A percentile compares a stretch with the other conserved stretches of the same genome.
Conservation (phyloP, 2,797 vertebrate species). For the Tadarida brasiliensis region DNA sequence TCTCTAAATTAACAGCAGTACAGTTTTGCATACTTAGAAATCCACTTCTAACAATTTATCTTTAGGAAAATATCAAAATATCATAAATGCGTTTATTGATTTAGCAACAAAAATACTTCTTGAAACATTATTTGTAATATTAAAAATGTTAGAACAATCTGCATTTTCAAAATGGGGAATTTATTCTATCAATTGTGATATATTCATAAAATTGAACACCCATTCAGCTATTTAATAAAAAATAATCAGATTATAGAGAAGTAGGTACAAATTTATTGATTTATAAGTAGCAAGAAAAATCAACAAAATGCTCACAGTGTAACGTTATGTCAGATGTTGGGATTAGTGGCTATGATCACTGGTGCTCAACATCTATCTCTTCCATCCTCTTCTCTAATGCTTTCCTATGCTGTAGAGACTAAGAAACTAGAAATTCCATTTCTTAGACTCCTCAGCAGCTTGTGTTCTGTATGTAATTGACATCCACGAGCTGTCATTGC, state of each 20-base stretch:
- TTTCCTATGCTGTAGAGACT: not conserved
- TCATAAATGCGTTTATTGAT: not conserved
- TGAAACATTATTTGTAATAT: not conserved
- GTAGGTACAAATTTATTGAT: not conserved
- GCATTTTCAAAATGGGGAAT: not conserved
- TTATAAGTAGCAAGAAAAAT: not conserved
- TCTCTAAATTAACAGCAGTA: not conserved
- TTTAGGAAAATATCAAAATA: constrained; percentile 7
- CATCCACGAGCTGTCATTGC: not conserved
- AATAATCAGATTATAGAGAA: not conserved
- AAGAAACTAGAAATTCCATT: not conserved
- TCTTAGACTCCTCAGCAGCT: not conserved
- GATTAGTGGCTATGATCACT: not conserved
- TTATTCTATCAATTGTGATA: not conserved
- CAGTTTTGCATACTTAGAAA: not conserved
- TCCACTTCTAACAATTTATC: not conserved
- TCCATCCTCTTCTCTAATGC: not conserved
- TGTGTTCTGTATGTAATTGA: not conserved
- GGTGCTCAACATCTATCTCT: not conserved
- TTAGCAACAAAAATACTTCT: constrained; percentile 1
- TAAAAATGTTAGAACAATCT: constrained; percentile 24
- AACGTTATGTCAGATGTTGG: not conserved
- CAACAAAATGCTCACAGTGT: not conserved
- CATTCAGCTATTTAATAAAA: not conserved
- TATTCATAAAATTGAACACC: not conserved